These are phyloP conservation scores for Phalacrocorax pelagicus DNA, from an alignment of 2,113 vertebrate genomes.

Conservation along the genomic window DNA sequence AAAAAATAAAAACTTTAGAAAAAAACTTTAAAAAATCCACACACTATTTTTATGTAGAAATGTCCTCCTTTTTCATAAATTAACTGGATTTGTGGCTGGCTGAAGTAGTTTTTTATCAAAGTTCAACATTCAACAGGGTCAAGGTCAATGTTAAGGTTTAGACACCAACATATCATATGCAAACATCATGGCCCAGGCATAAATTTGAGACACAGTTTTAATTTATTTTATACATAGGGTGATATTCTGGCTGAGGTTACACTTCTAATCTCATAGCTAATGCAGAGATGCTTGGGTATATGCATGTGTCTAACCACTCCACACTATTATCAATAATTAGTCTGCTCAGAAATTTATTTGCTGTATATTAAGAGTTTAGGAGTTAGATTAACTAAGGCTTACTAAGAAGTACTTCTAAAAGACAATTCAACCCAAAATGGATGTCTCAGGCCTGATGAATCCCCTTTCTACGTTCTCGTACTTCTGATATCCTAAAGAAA, in stretches of 20 bases:
- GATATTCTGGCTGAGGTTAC: background rate
- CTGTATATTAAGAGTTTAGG: background rate
- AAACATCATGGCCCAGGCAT: background rate
- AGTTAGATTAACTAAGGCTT: background rate
- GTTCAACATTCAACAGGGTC: background rate
- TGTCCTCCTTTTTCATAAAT: background rate
- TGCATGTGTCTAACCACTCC: background rate
- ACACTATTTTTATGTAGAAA: background rate
- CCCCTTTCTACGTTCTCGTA: background rate
- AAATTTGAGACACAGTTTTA: background rate
- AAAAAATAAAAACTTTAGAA: background rate
- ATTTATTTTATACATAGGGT: background rate
- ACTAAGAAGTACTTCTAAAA: background rate
- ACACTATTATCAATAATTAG: background rate
- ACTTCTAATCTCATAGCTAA: background rate
- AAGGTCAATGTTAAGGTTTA: background rate
- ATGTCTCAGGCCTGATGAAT: background rate
- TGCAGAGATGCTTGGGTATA: background rate
- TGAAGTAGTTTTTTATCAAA: background rate
- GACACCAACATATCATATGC: too few species aligned
- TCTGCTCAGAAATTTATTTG: background rate
- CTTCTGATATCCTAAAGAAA: background rate
- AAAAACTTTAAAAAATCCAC: background rate
- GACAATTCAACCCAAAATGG: background rate
- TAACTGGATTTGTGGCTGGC: background rate